Evolutionary conservation across 2,888 invertebrate species (phyloP).

Genomic region (Apamea monoglypha): DNA sequence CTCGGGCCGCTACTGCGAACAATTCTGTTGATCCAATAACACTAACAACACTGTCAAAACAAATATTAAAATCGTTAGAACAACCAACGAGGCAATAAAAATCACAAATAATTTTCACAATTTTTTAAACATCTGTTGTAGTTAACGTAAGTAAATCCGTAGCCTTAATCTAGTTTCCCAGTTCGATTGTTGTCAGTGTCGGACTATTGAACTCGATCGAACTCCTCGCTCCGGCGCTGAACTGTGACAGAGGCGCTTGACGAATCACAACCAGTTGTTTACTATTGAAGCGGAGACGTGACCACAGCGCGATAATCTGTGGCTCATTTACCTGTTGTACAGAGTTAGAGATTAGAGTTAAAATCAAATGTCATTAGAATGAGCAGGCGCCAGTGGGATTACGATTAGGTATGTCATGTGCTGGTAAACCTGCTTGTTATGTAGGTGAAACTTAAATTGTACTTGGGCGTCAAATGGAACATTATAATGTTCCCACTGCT

Average conservation of each 20-base stretch:
- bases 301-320: too few relatives aligned
- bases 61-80: not conserved
- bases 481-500: not conserved
- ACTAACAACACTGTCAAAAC: not conserved
- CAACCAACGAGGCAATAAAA: not conserved
- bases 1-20: not conserved
- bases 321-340: not conserved
- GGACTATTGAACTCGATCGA: constrained; percentile 36
- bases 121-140: not conserved
- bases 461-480: not conserved
- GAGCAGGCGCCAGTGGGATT: not conserved
- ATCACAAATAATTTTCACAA: not conserved
- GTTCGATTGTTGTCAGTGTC: not conserved
- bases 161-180: constrained; percentile 1
- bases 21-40: not conserved
- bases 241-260: constrained; percentile 13
- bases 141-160: not conserved
- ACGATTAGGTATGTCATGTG: not conserved
- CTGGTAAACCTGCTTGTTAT: not conserved
- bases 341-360: not conserved
- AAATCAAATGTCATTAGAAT: not conserved
- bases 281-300: not conserved
- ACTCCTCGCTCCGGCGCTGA: not conserved
- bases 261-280: constrained; percentile 16
- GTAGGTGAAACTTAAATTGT: not conserved